These are phyloP conservation scores for Melanotaenia maccullochi DNA, from an alignment of 2,797 vertebrate species.

Conservation along the genomic window DNA sequence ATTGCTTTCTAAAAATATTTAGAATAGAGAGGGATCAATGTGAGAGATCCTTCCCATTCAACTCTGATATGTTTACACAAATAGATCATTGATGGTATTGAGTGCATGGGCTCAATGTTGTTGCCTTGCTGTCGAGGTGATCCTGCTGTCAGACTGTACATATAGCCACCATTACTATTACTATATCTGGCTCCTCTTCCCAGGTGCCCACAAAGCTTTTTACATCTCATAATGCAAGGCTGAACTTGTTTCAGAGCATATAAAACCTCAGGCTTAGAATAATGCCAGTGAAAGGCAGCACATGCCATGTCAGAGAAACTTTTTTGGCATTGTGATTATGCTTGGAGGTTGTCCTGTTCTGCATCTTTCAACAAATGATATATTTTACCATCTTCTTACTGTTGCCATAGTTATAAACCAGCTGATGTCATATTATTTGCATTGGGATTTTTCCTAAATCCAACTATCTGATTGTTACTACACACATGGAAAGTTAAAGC, in stretches of 20 bases:
- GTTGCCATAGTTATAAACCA: constrained; percentile 48
- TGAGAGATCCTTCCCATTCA: constrained; percentile 77
- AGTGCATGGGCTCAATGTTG: constrained; percentile 66
- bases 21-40: constrained; percentile 78
- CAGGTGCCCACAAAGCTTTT: constrained; percentile 49
- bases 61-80: constrained; percentile 76
- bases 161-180: constrained; percentile 32
- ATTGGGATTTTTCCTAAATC: constrained; percentile 53
- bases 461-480: constrained; percentile 47
- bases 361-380: constrained; percentile 43
- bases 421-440: constrained; percentile 43
- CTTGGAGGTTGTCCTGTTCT: constrained; percentile 45
- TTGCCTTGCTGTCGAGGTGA: constrained; percentile 57
- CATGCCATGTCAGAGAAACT: constrained; percentile 58
- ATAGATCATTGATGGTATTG: constrained; percentile 80
- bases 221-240: constrained; percentile 70
- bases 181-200: constrained; percentile 57
- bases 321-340: constrained; percentile 59
- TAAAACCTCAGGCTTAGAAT: constrained; percentile 70
- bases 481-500: constrained; percentile 17
- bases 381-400: constrained; percentile 29
- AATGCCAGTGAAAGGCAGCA: constrained; percentile 62
- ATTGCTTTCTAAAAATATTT: constrained; percentile 86
- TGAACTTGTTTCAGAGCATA: constrained; percentile 66
- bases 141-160: constrained; percentile 27